phyloP scores from a whole-genome alignment of 2,888 invertebrate genomes.

The Cotesia congregata region DNA sequence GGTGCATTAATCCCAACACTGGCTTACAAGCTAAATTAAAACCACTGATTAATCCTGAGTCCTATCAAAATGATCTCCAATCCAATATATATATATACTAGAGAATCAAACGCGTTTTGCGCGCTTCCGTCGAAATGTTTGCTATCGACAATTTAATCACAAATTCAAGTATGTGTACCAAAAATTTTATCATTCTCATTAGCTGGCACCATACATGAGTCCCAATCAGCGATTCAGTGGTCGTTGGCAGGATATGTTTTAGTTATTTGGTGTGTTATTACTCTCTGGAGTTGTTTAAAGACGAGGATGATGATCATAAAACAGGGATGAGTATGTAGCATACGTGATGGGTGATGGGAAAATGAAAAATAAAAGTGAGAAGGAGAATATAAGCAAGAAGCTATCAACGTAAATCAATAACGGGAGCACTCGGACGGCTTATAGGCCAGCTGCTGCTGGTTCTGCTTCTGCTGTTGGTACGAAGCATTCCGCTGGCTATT shows the following conservation, averaged over 20 bases:
- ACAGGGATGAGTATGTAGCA: neutral
- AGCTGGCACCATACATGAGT: too few species aligned
- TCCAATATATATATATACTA: too few species aligned
- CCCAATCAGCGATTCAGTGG: neutral
- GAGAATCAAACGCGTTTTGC: too few species aligned
- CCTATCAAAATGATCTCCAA: too few species aligned
- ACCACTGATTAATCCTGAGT: too few species aligned
- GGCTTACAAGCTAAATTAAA: too few species aligned
- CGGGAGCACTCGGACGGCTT: slow-evolving; percentile 62
- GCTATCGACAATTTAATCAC: too few species aligned
- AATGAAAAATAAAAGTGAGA: slow-evolving; percentile 1
- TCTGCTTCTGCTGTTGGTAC: slow-evolving; percentile 46
- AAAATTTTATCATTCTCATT: too few species aligned
- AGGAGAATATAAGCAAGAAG: slow-evolving; percentile 46
- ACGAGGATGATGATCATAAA: neutral
- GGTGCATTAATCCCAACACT: neutral
- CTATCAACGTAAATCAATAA: slow-evolving; percentile 68
- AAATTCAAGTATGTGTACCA: too few species aligned
- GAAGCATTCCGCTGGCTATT: slow-evolving; percentile 56
- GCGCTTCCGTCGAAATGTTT: too few species aligned
- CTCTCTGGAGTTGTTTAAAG: neutral
- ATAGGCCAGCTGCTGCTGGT: slow-evolving; percentile 62
- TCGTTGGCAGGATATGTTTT: neutral
- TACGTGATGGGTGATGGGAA: neutral
- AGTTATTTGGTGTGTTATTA: neutral